Evolutionary conservation across 2,888 invertebrate genomes (phyloP), one percentile per base, ranked within the genome.

Genomic region (Dimorphilus gyrociliatus): DNA sequence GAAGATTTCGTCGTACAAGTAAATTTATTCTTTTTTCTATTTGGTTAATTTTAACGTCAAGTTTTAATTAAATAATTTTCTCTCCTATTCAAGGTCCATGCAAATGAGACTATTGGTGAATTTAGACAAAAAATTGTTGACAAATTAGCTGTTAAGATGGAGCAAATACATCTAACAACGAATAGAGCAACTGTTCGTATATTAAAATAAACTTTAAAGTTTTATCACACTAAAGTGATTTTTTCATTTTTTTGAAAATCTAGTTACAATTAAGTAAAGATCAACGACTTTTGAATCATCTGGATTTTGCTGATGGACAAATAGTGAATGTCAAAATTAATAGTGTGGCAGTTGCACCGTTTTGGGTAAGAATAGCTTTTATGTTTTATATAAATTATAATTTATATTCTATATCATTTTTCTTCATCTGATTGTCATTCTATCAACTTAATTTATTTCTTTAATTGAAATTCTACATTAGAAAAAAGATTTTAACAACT

Each of bases 51-150:
- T 12, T 4, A 18, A 31, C 2, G 14, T 16, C 21, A 12, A 8
- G 12, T 31, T 19, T 15, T 30, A 5, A 21, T 21, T 21, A 10
- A 21, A 21, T 21, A 21, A 21, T 10, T 21, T 10, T n/a, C n/a
- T 8, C 21, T 21, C 21, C 8, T 21, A 10, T 10, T 21, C n/a
- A 28, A 42, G 42, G 40, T 54, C 35, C 65, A 64, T 41, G 62
- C 55, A 31, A 64, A 65, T 44, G 64, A 64, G 36, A 55, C 53
- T 3, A 42, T 65, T 8, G 51, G 55, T 7, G 54, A 57, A 15
- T 47, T 64, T 14, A 45, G 60, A 25, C 43, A 48, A 29, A 57
- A 59, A 38, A 52, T 64, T 32, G 53, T 61, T n/a, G 44, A 43
- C 14, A 43, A 48, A 33, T 38, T 63, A 19, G 49, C 52, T 32